These are phyloP conservation scores for Tragelaphus buxtoni DNA, from an alignment of 2,113 vertebrate species.

Conservation along the genomic window DNA sequence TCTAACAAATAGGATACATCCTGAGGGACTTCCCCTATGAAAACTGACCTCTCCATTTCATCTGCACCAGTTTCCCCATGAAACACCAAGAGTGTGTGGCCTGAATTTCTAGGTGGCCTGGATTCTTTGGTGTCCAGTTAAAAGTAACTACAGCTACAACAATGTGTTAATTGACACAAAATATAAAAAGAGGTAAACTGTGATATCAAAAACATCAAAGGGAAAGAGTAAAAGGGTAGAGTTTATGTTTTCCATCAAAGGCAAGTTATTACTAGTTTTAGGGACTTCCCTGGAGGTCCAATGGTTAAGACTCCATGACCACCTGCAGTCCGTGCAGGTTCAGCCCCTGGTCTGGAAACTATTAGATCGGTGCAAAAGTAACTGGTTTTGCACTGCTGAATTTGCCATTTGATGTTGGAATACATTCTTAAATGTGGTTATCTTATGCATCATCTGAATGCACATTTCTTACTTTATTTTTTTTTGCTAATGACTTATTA, in stretches of 20 bases:
- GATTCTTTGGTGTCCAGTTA: neutral
- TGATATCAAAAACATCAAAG: neutral
- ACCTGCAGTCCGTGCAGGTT: accelerated
- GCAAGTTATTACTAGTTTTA: neutral
- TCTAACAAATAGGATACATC: neutral
- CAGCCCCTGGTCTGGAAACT: neutral
- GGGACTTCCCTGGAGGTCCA: neutral
- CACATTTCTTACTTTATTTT: neutral
- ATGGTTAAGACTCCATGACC: neutral
- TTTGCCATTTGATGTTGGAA: neutral
- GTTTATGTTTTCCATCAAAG: neutral
- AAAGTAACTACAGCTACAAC: neutral
- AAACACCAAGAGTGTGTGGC: neutral
- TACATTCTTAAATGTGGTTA: neutral
- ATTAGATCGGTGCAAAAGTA: neutral
- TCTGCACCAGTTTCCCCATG: neutral
- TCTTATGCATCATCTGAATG: neutral
- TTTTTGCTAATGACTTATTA: neutral
- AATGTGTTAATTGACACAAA: neutral
- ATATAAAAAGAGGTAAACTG: neutral
- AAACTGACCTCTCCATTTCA: neutral
- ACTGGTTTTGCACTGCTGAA: neutral
- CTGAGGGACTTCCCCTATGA: too few relatives aligned
- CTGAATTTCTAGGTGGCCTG: neutral
- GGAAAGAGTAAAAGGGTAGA: neutral